Base-by-base conservation (phyloP, 2,888 invertebrate genomes). In the Protodeltote pygarga region DNA sequence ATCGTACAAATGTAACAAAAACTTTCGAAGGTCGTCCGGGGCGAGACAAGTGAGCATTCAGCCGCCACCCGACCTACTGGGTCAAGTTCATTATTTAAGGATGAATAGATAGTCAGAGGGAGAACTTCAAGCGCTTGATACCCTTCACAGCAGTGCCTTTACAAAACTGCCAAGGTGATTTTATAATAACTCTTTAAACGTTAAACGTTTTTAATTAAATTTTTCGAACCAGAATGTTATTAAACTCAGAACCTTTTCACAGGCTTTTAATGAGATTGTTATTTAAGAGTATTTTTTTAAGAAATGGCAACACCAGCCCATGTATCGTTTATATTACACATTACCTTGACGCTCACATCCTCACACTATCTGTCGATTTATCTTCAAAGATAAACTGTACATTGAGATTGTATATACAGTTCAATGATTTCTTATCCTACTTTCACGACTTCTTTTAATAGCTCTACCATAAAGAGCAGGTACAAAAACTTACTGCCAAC, bases 81-180 rank as follows among this genome's bases (percentile, higher is more conserved):
- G 87, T 88, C 87, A 87, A 87, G 85, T 85, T 86, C 80, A 81
- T 83, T 81, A 77, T 80, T 77, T 73, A 71, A 70, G 71, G 71
- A 72, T 73, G 71, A 77, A 75, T 75, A 75, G 65, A 61, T 47
- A 53, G 42, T 51, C 35, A 46, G 44, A 62, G 58, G 65, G 63
- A 46, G 50, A 51, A 49, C 41, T 54, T 47, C 32, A 45, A 46
- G 27, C 38, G 41, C 16, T 27, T 29, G 14, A 39, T 35, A 55
- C 48, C 63, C 49, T 47, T 46, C 28, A 27, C 29, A 25, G 38
- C 15, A 8, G 13, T 14, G 39, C 23, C 33, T 48, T 51, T 50
- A 41, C 25, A 50, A 41, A 54, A 50, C 35, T 35, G 25, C 31
- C 31, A 50, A 46, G 33, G 21, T 47, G 17, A 25, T 46, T 11